Base-by-base conservation (phyloP, 2,797 vertebrate genomes). In the Erpetoichthys calabaricus region DNA sequence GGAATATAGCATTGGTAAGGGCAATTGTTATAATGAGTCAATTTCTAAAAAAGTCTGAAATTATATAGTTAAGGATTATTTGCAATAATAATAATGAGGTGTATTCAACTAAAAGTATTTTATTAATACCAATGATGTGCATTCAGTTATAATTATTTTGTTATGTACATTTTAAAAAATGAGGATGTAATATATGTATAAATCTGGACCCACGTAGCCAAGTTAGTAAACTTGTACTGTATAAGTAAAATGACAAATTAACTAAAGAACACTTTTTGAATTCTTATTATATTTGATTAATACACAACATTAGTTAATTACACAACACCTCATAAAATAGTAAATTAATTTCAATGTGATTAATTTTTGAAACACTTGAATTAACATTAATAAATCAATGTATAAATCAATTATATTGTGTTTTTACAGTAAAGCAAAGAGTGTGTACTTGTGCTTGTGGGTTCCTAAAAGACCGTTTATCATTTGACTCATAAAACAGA, bases 251-350 rank as follows among this genome's bases (percentile, higher is more conserved):
- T 86, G 86, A 88, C 82, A 88, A 88, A 88, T 88, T 87, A 80
- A 73, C 78, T 63, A 62, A 82, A 86, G 82, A 83, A 83, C 81
- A 79, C 66, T 78, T 80, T 84, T 87, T 84, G 85, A 83, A 85
- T 85, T 86, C 83, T 86, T 88, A 88, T 88, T 87, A 86, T 84
- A 87, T 71, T 84, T 88, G 86, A 88, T 88, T 87, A 86, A 88
- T 87, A 85, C 71, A 81, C 85, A 84, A 81, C 78, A 84, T 80
- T 86, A 85, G 76, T 80, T 77, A 75, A 81, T 79, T 77, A 59
- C 75, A 74, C 75, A 78, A 84, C 73, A 83, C 83, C 81, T 85
- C 79, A 75, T 67, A 77, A 84, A 82, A 75, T 76, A 76, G 70
- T 51, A 74, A 76, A 82, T 83, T 84, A 85, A 81, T 87, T 87